Base-by-base conservation (phyloP, 2,113 vertebrate genomes). In the Anarrhichthys ocellatus region DNA sequence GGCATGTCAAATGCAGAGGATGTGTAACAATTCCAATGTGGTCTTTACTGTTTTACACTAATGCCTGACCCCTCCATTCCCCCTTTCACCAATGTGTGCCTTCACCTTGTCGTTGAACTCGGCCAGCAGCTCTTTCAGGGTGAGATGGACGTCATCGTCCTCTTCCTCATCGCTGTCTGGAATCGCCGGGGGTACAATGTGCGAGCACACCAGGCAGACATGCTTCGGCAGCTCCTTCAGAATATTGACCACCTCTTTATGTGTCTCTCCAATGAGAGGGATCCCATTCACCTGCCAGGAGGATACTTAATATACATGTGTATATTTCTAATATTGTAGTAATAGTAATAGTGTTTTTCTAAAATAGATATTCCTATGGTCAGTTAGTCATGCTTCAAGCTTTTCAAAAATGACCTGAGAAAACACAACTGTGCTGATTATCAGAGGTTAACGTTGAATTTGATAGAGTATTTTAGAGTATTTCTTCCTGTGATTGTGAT, bases 241-340 rank as follows among this genome's bases (percentile, higher is more conserved):
- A 85, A 98, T 95, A 88, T 81, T 96, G 73, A 98, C 95, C 58
- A 97, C 98, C 89, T 99, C 97, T 80, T 97, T 97, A 78, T 98
- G 97, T 72, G 94, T 97, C 93, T 97, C 95, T 56, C 97, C 97
- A 85, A 98, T 95, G 15, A 99, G 92, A 88, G 96, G 95, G 73
- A 96, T 94, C 40, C 97, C 96, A 88, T 99, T 99, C 82, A 98
- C 97, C 98, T 99, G 80, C 48, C 40, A 56, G 44, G 32, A 65
- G 84, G 18, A 78, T 69, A 54, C 2, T 73, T 36, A 22, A 46
- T 15, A 46, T 13, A 44, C n/a, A 67, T 59, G 56, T 59, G 56
- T 59, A 4, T 11, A n/a, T 29, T 34, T 34, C 34, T 34, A 34
- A 34, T 34, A 34, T 32, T 32, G 32, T 6, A 34, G 34, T 34